These are phyloP conservation scores for Eurystomus glaucurus DNA, from an alignment of 2,797 vertebrate species.

Conservation along the genomic window DNA sequence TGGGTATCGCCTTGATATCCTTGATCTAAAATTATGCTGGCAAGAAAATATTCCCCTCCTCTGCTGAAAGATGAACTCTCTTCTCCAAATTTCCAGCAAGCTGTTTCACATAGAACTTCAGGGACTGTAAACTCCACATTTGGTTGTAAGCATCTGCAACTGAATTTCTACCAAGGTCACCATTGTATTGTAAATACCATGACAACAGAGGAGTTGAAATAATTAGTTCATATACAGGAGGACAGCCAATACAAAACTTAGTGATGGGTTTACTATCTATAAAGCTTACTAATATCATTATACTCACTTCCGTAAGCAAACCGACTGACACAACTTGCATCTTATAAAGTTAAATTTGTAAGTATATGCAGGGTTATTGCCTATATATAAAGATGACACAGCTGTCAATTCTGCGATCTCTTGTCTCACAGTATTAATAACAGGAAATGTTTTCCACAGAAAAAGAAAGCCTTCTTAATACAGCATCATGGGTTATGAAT, in stretches of 20 bases:
- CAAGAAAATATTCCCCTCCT: background rate
- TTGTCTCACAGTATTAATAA: background rate
- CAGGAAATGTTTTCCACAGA: background rate
- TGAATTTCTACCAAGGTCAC: background rate
- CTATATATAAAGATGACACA: background rate
- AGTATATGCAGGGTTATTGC: background rate
- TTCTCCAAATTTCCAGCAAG: background rate
- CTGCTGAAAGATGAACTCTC: background rate
- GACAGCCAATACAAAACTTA: background rate
- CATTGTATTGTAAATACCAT: background rate
- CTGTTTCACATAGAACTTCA: background rate
- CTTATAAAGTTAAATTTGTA: background rate
- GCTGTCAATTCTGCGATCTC: background rate
- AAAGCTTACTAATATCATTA: background rate
- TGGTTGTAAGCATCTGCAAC: background rate
- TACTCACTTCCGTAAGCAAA: background rate
- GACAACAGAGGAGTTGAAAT: background rate
- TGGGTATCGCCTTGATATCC: background rate
- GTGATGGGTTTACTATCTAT: background rate
- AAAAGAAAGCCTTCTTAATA: background rate
- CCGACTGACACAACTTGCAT: background rate
- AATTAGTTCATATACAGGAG: background rate
- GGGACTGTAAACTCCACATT: background rate
- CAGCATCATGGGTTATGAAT: background rate
- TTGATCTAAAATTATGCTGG: background rate